These are phyloP conservation scores for Telmatochromis sp. DNA, from an alignment of 2,113 vertebrate genomes.

Conservation along the genomic window DNA sequence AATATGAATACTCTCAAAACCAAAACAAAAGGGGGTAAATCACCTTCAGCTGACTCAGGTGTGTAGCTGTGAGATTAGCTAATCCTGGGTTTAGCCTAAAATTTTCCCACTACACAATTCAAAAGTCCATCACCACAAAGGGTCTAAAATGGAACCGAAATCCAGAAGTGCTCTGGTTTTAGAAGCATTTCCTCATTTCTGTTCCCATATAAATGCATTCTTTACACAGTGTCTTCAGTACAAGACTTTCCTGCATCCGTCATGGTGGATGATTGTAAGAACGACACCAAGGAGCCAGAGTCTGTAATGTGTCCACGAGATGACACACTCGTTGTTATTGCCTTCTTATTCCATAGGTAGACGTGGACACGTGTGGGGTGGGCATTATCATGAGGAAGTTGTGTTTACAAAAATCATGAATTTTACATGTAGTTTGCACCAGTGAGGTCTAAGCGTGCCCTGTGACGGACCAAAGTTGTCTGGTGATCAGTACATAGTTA, in stretches of 20 bases:
- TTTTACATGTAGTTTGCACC: neutral
- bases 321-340: neutral
- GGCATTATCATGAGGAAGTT: neutral
- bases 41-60: neutral
- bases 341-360: neutral
- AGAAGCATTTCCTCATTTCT: neutral
- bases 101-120: neutral
- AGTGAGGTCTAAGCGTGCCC: accelerated
- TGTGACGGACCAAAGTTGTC: neutral
- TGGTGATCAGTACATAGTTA: neutral
- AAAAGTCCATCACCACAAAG: neutral
- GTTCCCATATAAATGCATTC: neutral
- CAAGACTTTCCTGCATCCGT: neutral
- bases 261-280: neutral
- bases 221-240: neutral
- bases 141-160: neutral
- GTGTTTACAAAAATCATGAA: neutral
- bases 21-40: neutral
- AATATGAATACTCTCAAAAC: neutral
- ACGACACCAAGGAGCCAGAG: neutral
- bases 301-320: neutral
- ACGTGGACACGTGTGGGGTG: neutral
- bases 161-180: neutral
- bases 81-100: neutral
- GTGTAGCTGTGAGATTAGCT: neutral